phyloP scores from a whole-genome alignment of 2,888 invertebrate genomes.

The Coremacera marginata region DNA sequence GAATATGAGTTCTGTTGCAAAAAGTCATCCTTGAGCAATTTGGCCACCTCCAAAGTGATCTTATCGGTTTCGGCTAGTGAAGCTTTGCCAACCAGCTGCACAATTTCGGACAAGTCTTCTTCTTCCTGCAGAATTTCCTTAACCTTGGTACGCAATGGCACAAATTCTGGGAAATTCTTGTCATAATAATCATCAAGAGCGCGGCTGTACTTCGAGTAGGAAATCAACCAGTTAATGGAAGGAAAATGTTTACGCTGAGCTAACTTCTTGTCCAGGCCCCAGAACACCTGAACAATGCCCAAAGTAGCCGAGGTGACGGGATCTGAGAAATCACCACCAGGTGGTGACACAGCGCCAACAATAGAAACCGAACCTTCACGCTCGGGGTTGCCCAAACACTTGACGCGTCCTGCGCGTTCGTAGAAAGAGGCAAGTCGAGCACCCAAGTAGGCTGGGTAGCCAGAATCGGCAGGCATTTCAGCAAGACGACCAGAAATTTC shows the following conservation, averaged over 20 bases:
- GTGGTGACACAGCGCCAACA: constrained; percentile 98
- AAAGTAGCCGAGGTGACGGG: constrained; percentile 98
- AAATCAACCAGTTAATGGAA: constrained; percentile 99
- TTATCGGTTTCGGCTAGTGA: constrained; percentile 98
- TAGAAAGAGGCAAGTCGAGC: constrained; percentile 98
- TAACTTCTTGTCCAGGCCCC: constrained; percentile 97
- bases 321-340: constrained; percentile 99
- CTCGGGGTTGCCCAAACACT: constrained; percentile 95
- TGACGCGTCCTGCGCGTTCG: constrained; percentile 96
- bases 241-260: constrained; percentile 99
- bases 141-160: constrained; percentile 91
- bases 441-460: constrained; percentile 98
- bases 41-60: constrained; percentile 97
- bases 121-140: constrained; percentile 96
- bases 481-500: constrained; percentile 95
- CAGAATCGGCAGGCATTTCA: constrained; percentile 98
- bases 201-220: constrained; percentile 97
- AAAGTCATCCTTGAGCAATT: constrained; percentile 97
- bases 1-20: constrained; percentile 99
- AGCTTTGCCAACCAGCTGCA: constrained; percentile 98
- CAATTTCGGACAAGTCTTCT: constrained; percentile 98
- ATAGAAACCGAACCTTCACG: constrained; percentile 98
- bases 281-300: constrained; percentile 98
- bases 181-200: constrained; percentile 99
- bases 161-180: constrained; percentile 95